phyloP scores from a whole-genome alignment of 1,140 invertebrate genomes.

The Drosophila burlai region DNA sequence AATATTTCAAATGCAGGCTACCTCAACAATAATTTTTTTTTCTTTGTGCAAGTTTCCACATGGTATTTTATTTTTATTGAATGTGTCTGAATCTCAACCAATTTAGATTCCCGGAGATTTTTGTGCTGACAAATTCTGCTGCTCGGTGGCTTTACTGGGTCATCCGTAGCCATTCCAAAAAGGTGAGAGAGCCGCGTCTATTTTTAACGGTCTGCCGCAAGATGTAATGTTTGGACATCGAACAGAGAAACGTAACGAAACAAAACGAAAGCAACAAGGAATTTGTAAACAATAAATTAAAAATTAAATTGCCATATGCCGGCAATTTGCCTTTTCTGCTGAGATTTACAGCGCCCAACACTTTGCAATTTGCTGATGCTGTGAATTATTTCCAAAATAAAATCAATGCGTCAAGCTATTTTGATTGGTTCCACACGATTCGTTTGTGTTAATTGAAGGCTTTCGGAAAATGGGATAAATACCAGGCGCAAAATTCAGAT shows the following conservation, averaged over 20 bases:
- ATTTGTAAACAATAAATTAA: conserved; percentile 65
- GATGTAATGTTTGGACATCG: conserved; percentile 50
- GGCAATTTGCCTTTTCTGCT: conserved; percentile 44
- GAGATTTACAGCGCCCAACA: conserved; percentile 62
- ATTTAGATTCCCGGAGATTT: conserved; percentile 49
- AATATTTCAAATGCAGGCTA: too few relatives aligned
- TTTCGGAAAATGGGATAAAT: conserved; percentile 33
- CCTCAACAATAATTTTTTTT: neutral
- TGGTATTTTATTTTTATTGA: conserved; percentile 59
- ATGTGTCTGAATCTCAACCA: conserved; percentile 47
- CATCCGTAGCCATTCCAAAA: conserved; percentile 49
- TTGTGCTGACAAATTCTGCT: conserved; percentile 22
- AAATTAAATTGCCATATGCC: conserved; percentile 58
- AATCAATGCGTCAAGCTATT: conserved; percentile 73
- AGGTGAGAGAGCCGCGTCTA: conserved; percentile 36
- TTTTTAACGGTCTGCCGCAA: conserved; percentile 44
- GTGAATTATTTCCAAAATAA: conserved; percentile 71
- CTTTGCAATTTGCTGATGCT: conserved; percentile 45
- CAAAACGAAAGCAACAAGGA: conserved; percentile 42
- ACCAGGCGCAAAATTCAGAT: conserved; percentile 29
- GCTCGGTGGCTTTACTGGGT: conserved; percentile 35
- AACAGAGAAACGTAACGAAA: conserved; percentile 17
- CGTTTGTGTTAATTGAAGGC: conserved; percentile 66
- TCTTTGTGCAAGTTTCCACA: conserved; percentile 21
- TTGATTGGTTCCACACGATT: conserved; percentile 26